A percentile compares a stretch with the other conserved stretches of the same genome.
Conservation (phyloP, 2,113 vertebrate genomes). For the Albula glossodonta region DNA sequence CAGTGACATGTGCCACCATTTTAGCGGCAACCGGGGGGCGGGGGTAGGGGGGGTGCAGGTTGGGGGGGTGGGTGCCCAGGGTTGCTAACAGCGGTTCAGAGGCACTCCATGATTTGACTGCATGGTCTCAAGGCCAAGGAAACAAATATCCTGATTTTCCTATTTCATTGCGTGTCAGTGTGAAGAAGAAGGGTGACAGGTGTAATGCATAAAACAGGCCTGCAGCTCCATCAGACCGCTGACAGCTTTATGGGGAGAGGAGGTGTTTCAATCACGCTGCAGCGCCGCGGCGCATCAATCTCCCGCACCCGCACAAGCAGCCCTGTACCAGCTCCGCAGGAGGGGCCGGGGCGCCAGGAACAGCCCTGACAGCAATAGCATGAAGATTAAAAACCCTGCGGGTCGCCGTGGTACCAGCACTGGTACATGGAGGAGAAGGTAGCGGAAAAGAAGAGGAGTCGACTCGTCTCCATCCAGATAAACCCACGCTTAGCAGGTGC, state of each 20-base stretch:
- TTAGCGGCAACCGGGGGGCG: conserved; percentile 5
- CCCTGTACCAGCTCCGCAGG: not conserved
- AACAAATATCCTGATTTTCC: conserved; percentile 73
- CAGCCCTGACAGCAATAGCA: conserved; percentile 15
- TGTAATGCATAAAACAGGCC: conserved; percentile 69
- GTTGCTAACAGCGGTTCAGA: conserved; percentile 33
- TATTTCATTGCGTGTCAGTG: conserved; percentile 65
- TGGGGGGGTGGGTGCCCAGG: not conserved
- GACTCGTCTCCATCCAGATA: not conserved
- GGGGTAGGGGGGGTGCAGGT: not conserved
- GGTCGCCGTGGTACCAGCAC: not conserved
- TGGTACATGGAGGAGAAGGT: not conserved
- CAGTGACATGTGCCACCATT: not conserved
- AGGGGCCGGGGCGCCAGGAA: conserved; percentile 5
- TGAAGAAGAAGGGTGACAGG: conserved; percentile 63
- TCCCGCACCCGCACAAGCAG: conserved; percentile 35
- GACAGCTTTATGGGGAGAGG: conserved; percentile 70
- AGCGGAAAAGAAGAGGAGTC: not conserved
- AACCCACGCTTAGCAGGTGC: not conserved
- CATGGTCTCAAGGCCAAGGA: conserved; percentile 69
- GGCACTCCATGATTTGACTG: conserved; percentile 45
- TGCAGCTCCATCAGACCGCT: conserved; percentile 63
- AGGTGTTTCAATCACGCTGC: conserved; percentile 68
- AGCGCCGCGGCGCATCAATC: conserved; percentile 62
- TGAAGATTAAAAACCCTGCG: conserved; percentile 26